phyloP scores from a whole-genome alignment of 2,797 vertebrate genomes.

The Hephaestus fuliginosus region DNA sequence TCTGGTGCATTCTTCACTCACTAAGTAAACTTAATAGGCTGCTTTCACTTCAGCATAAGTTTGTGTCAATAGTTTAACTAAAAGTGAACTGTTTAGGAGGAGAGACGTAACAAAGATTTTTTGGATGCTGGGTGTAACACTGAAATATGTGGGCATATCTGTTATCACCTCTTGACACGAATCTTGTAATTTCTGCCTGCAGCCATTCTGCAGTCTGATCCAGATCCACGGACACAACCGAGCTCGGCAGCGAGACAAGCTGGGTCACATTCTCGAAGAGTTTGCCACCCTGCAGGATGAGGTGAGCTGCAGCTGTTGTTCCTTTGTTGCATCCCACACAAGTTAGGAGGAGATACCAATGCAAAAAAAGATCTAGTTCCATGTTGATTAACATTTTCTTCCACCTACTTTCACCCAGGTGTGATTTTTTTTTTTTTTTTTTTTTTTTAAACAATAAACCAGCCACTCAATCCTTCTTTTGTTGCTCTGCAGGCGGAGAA shows the following conservation, averaged over 20 bases:
- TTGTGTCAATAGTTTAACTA: not conserved
- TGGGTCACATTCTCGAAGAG: slow-evolving; percentile 98
- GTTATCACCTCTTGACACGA: not conserved
- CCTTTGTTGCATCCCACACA: not conserved
- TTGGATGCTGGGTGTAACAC: not conserved
- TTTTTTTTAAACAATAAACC: not conserved
- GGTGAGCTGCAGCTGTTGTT: slow-evolving; percentile 77
- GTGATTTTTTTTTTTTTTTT: not conserved
- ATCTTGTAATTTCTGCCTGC: slow-evolving; percentile 39
- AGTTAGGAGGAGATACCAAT: not conserved
- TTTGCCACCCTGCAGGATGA: slow-evolving; percentile 98
- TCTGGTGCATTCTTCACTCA: not conserved
- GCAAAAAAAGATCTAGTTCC: too few species aligned
- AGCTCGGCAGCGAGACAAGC: slow-evolving; percentile 97
- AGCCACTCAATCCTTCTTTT: not conserved
- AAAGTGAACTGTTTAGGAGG: not conserved
- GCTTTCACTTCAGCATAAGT: not conserved
- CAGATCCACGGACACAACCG: slow-evolving; percentile 99
- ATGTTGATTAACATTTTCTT: not conserved
- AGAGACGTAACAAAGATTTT: not conserved
- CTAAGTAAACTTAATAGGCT: not conserved
- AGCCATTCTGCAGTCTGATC: slow-evolving; percentile 98
- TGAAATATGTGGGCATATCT: not conserved
- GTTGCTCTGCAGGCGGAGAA: slow-evolving; percentile 91
- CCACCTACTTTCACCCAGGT: not conserved